phyloP scores from a whole-genome alignment of 2,797 vertebrate genomes.

The Oreochromis mossambicus region DNA sequence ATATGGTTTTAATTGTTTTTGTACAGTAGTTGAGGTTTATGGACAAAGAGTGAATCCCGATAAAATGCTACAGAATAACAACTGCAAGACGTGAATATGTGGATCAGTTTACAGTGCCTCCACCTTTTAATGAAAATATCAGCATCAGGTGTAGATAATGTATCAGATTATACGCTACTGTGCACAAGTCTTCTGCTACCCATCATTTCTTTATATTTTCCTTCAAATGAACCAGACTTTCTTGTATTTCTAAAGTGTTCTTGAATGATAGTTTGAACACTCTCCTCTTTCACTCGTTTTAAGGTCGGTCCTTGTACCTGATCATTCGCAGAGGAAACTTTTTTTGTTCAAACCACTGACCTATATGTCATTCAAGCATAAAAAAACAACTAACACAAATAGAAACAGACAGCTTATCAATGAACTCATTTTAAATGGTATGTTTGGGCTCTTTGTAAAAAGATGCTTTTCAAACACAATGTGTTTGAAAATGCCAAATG shows the following conservation, averaged over 20 bases:
- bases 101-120: background rate
- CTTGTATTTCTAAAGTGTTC: background rate
- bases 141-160: background rate
- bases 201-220: background rate
- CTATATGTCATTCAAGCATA: background rate
- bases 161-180: background rate
- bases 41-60: background rate
- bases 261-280: background rate
- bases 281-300: background rate
- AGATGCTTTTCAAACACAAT: background rate
- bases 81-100: background rate
- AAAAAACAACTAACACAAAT: background rate
- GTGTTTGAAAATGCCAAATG: background rate
- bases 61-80: background rate
- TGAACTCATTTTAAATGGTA: background rate
- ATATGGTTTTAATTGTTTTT: background rate
- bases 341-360: background rate
- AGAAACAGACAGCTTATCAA: background rate
- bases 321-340: background rate
- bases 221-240: background rate
- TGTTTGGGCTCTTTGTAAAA: background rate
- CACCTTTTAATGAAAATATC: background rate
- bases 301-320: background rate
- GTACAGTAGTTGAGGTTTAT: background rate
- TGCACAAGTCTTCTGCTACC: background rate